phyloP scores from a whole-genome alignment of 2,888 invertebrate genomes.

The Gari tellinella region DNA sequence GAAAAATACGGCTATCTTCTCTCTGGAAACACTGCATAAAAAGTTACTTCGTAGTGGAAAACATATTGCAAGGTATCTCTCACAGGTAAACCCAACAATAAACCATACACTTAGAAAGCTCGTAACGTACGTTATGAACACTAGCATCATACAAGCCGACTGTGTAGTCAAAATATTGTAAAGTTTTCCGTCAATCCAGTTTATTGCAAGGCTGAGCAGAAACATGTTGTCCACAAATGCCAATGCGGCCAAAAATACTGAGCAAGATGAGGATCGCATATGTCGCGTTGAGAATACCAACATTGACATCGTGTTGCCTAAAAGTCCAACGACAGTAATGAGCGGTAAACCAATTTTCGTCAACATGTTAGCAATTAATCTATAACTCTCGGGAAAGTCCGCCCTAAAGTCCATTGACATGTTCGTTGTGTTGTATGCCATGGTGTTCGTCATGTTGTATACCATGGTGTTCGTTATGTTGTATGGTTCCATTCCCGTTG shows the following conservation, averaged over 20 bases:
- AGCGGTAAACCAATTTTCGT: slow-evolving; percentile 86
- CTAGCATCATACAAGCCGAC: slow-evolving; percentile 86
- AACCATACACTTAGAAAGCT: slow-evolving; percentile 93
- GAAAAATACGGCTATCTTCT: slow-evolving; percentile 62
- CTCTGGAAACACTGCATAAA: slow-evolving; percentile 67
- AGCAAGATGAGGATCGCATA: slow-evolving; percentile 90
- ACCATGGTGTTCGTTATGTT: too few relatives aligned
- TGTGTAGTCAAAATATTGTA: slow-evolving; percentile 74
- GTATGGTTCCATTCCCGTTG: too few relatives aligned
- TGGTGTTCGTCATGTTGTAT: too few relatives aligned
- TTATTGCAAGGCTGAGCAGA: slow-evolving; percentile 87
- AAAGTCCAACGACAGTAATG: slow-evolving; percentile 88
- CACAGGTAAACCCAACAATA: slow-evolving; percentile 93
- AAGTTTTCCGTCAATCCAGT: slow-evolving; percentile 66
- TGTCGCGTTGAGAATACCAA: slow-evolving; percentile 90
- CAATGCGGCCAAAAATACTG: slow-evolving; percentile 90
- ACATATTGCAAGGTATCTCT: slow-evolving; percentile 92
- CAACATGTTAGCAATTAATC: not conserved
- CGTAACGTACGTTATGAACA: slow-evolving; percentile 86
- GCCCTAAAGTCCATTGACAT: too few relatives aligned
- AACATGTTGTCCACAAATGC: slow-evolving; percentile 86
- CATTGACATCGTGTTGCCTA: slow-evolving; percentile 91
- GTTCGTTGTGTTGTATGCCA: too few relatives aligned
- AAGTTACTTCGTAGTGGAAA: slow-evolving; percentile 88
- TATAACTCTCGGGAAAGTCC: too few relatives aligned